Base-by-base conservation (phyloP, 2,888 invertebrate species). In the Calephelis perditalis region DNA sequence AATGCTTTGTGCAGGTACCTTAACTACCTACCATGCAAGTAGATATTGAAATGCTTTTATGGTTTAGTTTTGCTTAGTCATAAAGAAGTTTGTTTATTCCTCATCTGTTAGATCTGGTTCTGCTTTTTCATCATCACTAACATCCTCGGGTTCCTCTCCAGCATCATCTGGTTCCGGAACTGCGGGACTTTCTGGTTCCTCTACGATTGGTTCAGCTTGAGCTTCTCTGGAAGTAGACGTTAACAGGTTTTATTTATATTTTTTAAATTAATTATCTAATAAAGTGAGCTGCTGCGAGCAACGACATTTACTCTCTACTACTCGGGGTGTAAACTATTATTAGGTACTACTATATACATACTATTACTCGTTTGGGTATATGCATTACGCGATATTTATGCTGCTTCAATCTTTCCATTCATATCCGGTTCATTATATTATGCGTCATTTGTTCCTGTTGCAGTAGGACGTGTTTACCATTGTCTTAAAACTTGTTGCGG, bases 51-150 rank as follows among this genome's bases (percentile, higher is more conserved):
- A 52, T 52, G 52, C 52, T 52, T 26, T 11, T 52, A 52, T 35
- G 52, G 10, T 52, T 52, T 35, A 52, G 52, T 26, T 52, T 35
- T 9, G 52, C 52, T 52, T 52, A 52, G 52, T 10, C 6, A 40
- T 45, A 45, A 4, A 11, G 7, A 43, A 15, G 3, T 35, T 8
- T 9, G n/a, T 62, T 82, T 88, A 90, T 84, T 91, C 91, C 72
- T 90, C 91, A 63, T 90, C 91, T n/a, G 88, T 91, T 64, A 90
- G 83, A 69, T 91, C 91, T 9, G 87, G 91, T 71, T 89, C 91
- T 9, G 86, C 91, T 73, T 82, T 78, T 68, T 91, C 91, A 64
- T 89, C 88, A 67, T 89, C 90, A 67, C 89, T 89, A 68, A 76
- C 79, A 62, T 91, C 91, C 36, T 75, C 81, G n/a, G 72, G 78